Conservation (phyloP, 2,888 invertebrate species). For the Acleris sparsana region DNA sequence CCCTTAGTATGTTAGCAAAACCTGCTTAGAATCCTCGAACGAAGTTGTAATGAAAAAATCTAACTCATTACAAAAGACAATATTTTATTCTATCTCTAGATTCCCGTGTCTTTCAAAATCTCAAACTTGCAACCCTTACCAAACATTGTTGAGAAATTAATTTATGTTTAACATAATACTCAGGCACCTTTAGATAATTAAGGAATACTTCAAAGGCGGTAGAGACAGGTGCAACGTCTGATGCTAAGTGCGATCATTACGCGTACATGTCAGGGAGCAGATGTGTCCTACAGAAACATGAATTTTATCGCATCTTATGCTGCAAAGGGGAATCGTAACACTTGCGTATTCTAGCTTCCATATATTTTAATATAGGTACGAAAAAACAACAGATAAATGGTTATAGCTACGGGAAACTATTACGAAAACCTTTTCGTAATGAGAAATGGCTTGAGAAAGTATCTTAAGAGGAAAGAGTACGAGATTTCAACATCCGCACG, state of each 20-base stretch:
- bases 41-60: slow-evolving; percentile 12
- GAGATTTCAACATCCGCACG: slow-evolving; percentile 27
- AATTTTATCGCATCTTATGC: slow-evolving; percentile 3
- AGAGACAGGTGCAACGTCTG: slow-evolving; percentile 22
- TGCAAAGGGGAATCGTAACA: not conserved
- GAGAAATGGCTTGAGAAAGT: slow-evolving; percentile 28
- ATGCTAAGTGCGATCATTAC: slow-evolving; percentile 17
- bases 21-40: not conserved
- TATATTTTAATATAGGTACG: too few species aligned
- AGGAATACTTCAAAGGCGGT: slow-evolving; percentile 13
- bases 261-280: slow-evolving; percentile 7
- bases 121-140: slow-evolving; percentile 22
- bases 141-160: slow-evolving; percentile 7
- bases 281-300: slow-evolving; percentile 7
- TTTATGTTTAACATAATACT: slow-evolving; percentile 6
- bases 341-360: too few species aligned
- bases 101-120: slow-evolving; percentile 20
- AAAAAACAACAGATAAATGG: too few species aligned
- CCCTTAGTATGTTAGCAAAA: not conserved
- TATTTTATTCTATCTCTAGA: slow-evolving; percentile 13
- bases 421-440: slow-evolving; percentile 8
- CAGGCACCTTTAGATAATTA: slow-evolving; percentile 7
- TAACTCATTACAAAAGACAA: slow-evolving; percentile 17
- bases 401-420: too few species aligned
- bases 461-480: slow-evolving; percentile 21